Base-by-base conservation (phyloP, 2,113 vertebrate genomes). In the Erythrocercus mccallii region DNA sequence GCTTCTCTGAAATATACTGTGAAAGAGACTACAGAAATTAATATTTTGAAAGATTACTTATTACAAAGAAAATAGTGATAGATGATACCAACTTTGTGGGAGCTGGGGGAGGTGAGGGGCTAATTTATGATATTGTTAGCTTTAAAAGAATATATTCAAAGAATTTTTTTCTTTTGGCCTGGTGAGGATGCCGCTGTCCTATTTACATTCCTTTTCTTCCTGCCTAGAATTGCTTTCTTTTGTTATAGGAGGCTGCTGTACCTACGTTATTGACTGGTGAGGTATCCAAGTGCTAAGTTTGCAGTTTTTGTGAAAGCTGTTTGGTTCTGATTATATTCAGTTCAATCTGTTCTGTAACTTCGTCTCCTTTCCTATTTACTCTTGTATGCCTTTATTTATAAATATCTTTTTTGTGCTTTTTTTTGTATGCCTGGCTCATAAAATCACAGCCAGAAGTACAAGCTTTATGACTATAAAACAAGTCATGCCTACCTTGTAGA, bases 11-110 rank as follows among this genome's bases (percentile, higher is more conserved):
- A 96, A 95, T 68, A 47, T 53, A 87, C 54, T 91, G 94, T 96
- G 95, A 97, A 97, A 83, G 64, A 87, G 80, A 94, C 33, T 21
- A 62, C 71, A 96, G 96, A 96, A 98, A 96, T 92, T 92, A 97
- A 92, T 97, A 94, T 64, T 97, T 97, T 91, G 70, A 84, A 96
- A 87, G 68, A 94, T 84, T 96, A 97, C 86, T 92, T 64, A 51
- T 44, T 90, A 73, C 91, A 74, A 97, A 97, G 91, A 69, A 57
- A 96, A 81, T 50, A 80, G 45, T 48, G 64, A 96, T 91, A 91
- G 93, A 89, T 97, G 42, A 85, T 95, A 92, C 86, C 93, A 85
- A 61, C 85, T 82, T 94, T 70, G 68, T 91, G 80, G 69, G 94
- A 94, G 81, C 79, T 77, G 3, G 9, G 44, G 71, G 64, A 76